Evolutionary conservation across 2,113 vertebrate genomes (phyloP), one percentile per base, ranked within the genome.

Genomic region (Nipponia nippon): DNA sequence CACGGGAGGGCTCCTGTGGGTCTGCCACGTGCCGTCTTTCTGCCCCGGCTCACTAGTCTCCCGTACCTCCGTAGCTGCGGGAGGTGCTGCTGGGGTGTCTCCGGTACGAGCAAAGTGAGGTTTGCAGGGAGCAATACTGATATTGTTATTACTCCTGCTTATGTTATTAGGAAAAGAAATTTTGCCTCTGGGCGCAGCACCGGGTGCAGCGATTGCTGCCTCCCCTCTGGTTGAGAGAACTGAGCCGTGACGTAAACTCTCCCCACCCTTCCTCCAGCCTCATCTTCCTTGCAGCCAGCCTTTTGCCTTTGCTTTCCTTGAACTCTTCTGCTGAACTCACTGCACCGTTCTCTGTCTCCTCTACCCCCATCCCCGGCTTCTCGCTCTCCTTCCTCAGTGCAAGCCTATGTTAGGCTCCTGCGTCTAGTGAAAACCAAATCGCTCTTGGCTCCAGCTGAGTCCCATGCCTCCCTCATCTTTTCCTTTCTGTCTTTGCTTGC

Each of bases 161-260:
- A 7, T 3, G 6, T 53, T 49, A 9, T 18, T 53, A 32, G 44
- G 17, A 63, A 59, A 55, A 65, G 22, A 56, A 47, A 12, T 71
- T 59, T 62, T 72, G 46, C 34, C 55, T 83, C 42, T 26, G 70
- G 61, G 38, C 0, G 0, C 61, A 70, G 77, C 0, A 1, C 78
- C 78, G 0, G 0, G 22, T 6, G 9, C 72, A 63, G 67, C 0
- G 1, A 13, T 50, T 3, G 1, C 76, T 83, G 32, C 16, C 38
- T 30, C 29, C 14, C 11, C 25, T 67, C 18, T 61, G 23, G 73
- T 90, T 96, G 79, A 20, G 62, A 73, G 93, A 93, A 86, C 58
- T 67, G 79, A 63, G 73, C 34, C 56, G 73, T 87, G 88, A 58
- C 27, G 7, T 2, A 13, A 71, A 18, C 83, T 83, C 61, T 82